Base-by-base conservation (phyloP, 2,797 vertebrate species). In the Cygnus olor region DNA sequence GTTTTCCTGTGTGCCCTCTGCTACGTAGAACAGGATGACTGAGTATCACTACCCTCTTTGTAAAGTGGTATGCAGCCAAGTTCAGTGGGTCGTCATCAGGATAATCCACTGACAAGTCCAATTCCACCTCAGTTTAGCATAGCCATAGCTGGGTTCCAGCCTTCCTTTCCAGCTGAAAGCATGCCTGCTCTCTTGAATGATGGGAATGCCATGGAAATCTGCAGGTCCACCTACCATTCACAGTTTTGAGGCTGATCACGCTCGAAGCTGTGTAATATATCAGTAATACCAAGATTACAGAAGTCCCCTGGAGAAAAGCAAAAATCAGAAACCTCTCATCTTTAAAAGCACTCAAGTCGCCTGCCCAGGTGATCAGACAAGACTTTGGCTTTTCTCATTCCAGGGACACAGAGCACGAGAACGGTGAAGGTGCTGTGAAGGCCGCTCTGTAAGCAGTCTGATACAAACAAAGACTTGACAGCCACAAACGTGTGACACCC, bases 321-420 rank as follows among this genome's bases (percentile, higher is more conserved):
- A 60, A 64, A 34, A 63, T 10, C 5, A 15, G 30, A 78, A 61
- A 44, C 6, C 5, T 47, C 8, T 7, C 19, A 21, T 20, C 51
- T 85, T 63, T 77, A 47, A 81, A 81, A 86, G 27, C 28, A 73
- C 24, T 28, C 42, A 49, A 80, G 17, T 34, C 14, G 64, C 19
- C 47, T 65, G n/a, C 57, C 34, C 24, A 15, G 9, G 76, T 13
- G 13, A 79, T 11, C 17, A 40, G 24, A 47, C 11, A 76, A 47
- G 13, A 30, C 17, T 56, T 40, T 81, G 69, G 45, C 36, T 89
- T 76, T 19, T 90, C 30, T 63, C 56, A 17, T 36, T 15, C 4
- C 22, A 53, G 19, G 30, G 16, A 30, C 63, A 32, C 6, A 0
- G 0, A 56, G 24, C 15, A 7, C 1, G 14, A 85, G 34, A 72